These are phyloP conservation scores for Siniperca chuatsi DNA, from an alignment of 2,113 vertebrate genomes.

Conservation along the genomic window DNA sequence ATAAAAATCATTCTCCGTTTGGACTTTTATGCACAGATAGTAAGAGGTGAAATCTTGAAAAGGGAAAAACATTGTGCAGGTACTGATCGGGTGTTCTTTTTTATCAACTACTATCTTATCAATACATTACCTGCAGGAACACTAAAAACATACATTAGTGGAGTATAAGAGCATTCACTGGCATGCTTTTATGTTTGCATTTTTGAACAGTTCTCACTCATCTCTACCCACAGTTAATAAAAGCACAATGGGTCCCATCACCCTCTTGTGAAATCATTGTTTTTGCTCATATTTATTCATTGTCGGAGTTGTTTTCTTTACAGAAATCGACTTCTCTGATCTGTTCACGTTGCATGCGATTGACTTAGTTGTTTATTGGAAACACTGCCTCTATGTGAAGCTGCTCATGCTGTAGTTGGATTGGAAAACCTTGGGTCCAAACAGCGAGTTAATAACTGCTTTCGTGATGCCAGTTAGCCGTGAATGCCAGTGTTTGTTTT, in stretches of 20 bases:
- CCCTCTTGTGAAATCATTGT: conserved; percentile 29
- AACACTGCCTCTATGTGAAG: conserved; percentile 20
- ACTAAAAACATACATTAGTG: neutral
- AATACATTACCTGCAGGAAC: neutral
- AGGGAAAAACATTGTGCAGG: neutral
- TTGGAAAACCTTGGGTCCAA: conserved; percentile 39
- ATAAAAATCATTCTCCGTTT: neutral
- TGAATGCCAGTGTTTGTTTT: conserved; percentile 47
- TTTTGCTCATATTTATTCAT: conserved; percentile 31
- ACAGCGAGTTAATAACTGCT: conserved; percentile 42
- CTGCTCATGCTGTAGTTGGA: conserved; percentile 24
- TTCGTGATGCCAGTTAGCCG: conserved; percentile 41
- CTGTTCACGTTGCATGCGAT: conserved; percentile 2
- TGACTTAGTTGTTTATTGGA: conserved; percentile 39
- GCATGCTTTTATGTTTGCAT: neutral
- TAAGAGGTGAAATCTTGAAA: neutral
- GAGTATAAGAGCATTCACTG: neutral
- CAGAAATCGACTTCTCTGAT: conserved; percentile 31
- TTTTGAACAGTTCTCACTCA: neutral
- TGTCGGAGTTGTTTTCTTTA: conserved; percentile 21
- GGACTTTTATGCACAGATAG: too few species aligned
- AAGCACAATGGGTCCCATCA: neutral
- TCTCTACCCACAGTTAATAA: conserved; percentile 7
- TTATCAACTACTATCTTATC: neutral
- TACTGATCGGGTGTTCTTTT: neutral